These are phyloP conservation scores for Chlamydotis undulata DNA, from an alignment of 2,113 vertebrate genomes.

Conservation along the genomic window DNA sequence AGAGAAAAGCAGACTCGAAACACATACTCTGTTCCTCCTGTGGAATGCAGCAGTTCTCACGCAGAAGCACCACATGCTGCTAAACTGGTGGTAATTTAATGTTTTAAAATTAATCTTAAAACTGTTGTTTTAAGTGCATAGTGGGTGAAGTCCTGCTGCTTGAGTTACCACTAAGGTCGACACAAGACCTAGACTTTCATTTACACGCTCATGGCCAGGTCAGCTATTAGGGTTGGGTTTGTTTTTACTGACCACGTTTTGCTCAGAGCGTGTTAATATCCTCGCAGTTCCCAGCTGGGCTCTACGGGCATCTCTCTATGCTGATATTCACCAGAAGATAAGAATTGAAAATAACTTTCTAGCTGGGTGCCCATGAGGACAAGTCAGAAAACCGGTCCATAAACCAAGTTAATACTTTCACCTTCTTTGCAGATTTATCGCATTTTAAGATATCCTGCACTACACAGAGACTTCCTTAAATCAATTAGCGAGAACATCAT, in stretches of 20 bases:
- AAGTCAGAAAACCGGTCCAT: neutral
- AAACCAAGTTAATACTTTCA: constrained; percentile 49
- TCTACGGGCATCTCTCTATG: neutral
- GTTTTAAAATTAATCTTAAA: neutral
- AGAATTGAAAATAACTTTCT: constrained; percentile 14
- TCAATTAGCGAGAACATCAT: neutral
- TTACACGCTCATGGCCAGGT: neutral
- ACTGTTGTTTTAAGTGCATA: neutral
- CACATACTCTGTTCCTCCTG: neutral
- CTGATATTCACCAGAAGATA: neutral
- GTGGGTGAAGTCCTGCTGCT: neutral
- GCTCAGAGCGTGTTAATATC: neutral
- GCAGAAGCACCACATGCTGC: neutral
- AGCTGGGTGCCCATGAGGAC: neutral
- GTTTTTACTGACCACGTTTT: neutral
- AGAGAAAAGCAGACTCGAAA: neutral
- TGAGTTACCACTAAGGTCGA: neutral
- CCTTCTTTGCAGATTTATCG: constrained; percentile 27
- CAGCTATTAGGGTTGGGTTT: neutral
- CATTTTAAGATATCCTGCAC: constrained; percentile 31
- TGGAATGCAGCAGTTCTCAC: neutral
- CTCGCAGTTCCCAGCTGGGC: neutral
- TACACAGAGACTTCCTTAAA: constrained; percentile 24
- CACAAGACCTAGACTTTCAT: neutral
- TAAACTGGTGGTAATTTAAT: neutral